phyloP scores from a whole-genome alignment of 2,113 vertebrate species.

The Perccottus glenii region DNA sequence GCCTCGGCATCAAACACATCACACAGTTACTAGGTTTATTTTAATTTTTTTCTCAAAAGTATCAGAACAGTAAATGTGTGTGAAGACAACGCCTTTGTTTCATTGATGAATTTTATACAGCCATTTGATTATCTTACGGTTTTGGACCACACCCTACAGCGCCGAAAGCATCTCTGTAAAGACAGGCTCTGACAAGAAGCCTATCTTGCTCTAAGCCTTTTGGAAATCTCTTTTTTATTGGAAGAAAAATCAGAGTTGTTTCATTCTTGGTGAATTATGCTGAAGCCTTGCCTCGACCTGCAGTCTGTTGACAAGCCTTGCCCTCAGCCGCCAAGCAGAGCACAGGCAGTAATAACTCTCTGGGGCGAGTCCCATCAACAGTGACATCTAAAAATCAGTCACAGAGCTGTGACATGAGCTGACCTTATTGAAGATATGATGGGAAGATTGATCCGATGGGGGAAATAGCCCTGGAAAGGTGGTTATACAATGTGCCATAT shows the following conservation, averaged over 20 bases:
- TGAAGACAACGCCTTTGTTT: not conserved
- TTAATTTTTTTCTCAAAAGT: not conserved
- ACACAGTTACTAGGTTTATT: not conserved
- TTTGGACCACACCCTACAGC: not conserved
- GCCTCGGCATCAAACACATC: not conserved
- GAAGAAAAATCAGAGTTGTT: slow-evolving; percentile 29
- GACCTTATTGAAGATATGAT: not conserved
- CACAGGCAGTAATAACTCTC: slow-evolving; percentile 14
- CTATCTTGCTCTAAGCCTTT: slow-evolving; percentile 7
- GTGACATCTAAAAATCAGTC: too few relatives aligned
- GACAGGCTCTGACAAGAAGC: slow-evolving; percentile 45
- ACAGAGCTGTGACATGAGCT: too few relatives aligned
- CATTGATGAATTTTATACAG: not conserved
- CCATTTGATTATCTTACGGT: not conserved
- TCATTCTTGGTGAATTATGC: slow-evolving; percentile 37
- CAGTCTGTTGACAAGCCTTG: slow-evolving; percentile 46
- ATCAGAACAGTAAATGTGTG: not conserved
- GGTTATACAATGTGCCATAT: not conserved
- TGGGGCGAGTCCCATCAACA: slow-evolving; percentile 14
- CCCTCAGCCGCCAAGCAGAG: slow-evolving; percentile 39
- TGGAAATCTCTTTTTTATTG: slow-evolving; percentile 18
- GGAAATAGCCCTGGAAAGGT: not conserved
- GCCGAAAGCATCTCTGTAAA: not conserved
- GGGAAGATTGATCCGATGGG: not conserved
- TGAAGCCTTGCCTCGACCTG: slow-evolving; percentile 49